Conservation (phyloP, 2,797 vertebrate genomes). For the Masticophis lateralis region DNA sequence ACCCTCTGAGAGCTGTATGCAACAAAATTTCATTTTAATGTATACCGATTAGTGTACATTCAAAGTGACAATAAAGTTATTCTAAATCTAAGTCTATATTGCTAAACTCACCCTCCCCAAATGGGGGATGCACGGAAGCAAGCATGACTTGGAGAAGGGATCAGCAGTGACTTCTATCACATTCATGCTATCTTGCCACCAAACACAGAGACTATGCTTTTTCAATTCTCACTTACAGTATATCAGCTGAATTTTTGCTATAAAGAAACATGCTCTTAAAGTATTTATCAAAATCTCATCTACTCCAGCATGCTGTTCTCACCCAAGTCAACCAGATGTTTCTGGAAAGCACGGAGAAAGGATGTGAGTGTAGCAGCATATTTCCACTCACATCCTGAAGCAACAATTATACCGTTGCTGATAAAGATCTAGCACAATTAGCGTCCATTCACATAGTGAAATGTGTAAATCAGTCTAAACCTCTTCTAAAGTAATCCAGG, state of each 20-base stretch:
- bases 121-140: not conserved
- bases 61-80: no score
- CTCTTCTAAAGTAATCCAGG: not conserved
- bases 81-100: not conserved
- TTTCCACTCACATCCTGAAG: not conserved
- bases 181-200: not conserved
- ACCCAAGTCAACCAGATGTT: not conserved
- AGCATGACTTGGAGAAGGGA: not conserved
- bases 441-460: not conserved
- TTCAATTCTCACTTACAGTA: not conserved
- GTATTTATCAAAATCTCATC: not conserved
- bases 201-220: not conserved
- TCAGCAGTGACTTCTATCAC: rapidly evolving
- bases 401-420: not conserved
- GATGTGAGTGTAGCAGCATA: not conserved
- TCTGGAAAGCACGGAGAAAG: not conserved
- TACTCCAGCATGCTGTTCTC: not conserved
- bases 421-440: not conserved
- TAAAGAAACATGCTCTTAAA: not conserved
- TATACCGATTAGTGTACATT: no score
- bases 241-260: not conserved
- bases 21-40: no score
- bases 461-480: not conserved
- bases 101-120: not conserved
- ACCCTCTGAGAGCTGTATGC: no score